Base-by-base conservation (phyloP, 2,888 invertebrate species). In the Tetragonisca angustula region DNA sequence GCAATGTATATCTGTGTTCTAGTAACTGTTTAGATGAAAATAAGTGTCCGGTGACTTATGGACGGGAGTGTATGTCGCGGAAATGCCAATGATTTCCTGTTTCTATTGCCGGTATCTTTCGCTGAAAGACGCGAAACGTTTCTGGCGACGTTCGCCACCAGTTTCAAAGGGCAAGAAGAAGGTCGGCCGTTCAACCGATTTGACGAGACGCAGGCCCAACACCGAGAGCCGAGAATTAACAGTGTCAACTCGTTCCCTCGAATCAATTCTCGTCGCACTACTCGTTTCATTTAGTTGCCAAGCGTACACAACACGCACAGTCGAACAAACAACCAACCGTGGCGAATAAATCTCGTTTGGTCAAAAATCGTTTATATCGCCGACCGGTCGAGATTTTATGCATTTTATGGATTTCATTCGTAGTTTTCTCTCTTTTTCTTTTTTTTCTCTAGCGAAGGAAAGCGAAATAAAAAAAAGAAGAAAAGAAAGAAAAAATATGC, bases 191-290 rank as follows among this genome's bases (percentile, higher is more conserved):
- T 74, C 52, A 81, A 74, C 74, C 19, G 61, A 82, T 74, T 70
- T 70, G 64, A 54, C 61, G 72, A 64, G 69, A 61, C 17, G n/a
- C 32, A 73, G 56, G 43, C 43, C 43, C 36, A 4, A 50, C 43
- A 43, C 43, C 74, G 71, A 72, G 49, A 81, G 19, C 52, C 70
- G 71, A 62, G 59, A 81, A 83, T 83, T 71, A 61, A 81, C 69
- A 71, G 67, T 71, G 83, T 83, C 76, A 72, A 62, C 49, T 75
- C 43, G 21, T 61, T 65, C 69, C 81, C 76, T 32, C 49, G 75
- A 81, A 71, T 75, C 82, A 69, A 81, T 81, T 81, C 67, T 65
- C 59, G 80, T 49, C 56, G 21, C 64, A 49, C 54, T 61, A 67
- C 67, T 56, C 65, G 50, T 70, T 70, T 61, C 62, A 56, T 61